Base-by-base conservation (phyloP, 2,888 invertebrate genomes). In the Drosophila merina region DNA sequence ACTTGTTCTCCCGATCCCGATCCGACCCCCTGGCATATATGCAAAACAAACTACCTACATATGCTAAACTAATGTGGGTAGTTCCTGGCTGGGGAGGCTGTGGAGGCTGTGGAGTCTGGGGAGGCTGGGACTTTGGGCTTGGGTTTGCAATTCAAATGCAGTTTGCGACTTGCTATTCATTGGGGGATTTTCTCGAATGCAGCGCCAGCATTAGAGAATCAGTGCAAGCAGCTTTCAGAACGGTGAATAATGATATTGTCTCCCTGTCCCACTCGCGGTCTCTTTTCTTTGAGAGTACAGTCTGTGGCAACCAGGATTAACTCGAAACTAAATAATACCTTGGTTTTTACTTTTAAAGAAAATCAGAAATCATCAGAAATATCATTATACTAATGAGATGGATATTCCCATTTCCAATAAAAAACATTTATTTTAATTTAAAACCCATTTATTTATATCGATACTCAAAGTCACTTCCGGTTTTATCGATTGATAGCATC, bases 61-160 rank as follows among this genome's bases (percentile, higher is more conserved):
- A 33, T 33, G 33, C 59, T 75, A 79, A 77, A 72, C 77, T 68
- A 85, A 82, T 80, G 75, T 72, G 76, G 60, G 51, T 56, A 44
- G 58, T 36, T 57, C 58, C 63, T 44, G 12, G 49, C 8, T 1
- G 64, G 40, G 49, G 63, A 59, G 72, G 51, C 51, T n/a, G n/a
- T n/a, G n/a, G n/a, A n/a, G n/a, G n/a, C n/a, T 10, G 14, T 14
- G 60, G 30, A 5, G n/a, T 30, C 25, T n/a, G 54, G 38, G 30
- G 14, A 59, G 72, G 51, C 51, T 10, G 20, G 60, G 30, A 5
- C 25, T 30, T 33, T n/a, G 54, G 38, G 30, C 10, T 9, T 48
- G 42, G 67, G 42, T 64, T 64, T 71, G 69, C 69, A 70, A 71
- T 71, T 70, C 54, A 70, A 70, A 70, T 70, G 69, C 69, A 69